Percentiles rank a stretch among this genome's conserved stretches.
Conservation (phyloP, 2,113 vertebrate genomes). For the Perccottus glenii region DNA sequence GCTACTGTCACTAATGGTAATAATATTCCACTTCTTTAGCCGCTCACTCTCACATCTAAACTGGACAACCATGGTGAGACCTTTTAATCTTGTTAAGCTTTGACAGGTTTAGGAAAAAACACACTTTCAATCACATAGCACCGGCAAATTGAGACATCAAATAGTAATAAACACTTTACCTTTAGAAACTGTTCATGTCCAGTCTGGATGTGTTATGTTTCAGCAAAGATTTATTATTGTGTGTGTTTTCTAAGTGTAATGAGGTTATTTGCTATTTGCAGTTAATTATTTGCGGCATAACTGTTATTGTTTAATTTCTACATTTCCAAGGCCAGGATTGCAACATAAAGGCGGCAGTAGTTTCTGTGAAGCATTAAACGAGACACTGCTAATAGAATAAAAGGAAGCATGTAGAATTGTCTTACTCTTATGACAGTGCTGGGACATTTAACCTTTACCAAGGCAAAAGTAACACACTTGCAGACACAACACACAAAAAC, state of each 20-base stretch:
- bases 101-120: conserved; percentile 48
- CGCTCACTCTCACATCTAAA: conserved; percentile 20
- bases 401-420: no score
- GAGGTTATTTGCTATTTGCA: no score
- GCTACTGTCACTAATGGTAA: conserved; percentile 24
- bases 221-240: neutral
- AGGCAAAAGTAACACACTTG: conserved; percentile 17
- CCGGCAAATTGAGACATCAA: neutral
- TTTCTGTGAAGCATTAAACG: no score
- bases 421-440: no score
- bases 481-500: conserved; percentile 38
- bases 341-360: no score
- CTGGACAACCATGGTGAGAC: conserved; percentile 25
- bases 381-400: no score
- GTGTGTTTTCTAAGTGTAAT: neutral
- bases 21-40: conserved; percentile 52
- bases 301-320: no score
- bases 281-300: no score
- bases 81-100: conserved; percentile 44
- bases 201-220: neutral
- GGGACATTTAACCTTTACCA: neutral
- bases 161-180: conserved; percentile 1
- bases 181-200: neutral
- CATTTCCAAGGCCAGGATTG: no score
- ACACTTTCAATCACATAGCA: conserved; percentile 31